Base-by-base conservation (phyloP, 64 coral and sea anemone species). In the Astreopora myriophthalma region DNA sequence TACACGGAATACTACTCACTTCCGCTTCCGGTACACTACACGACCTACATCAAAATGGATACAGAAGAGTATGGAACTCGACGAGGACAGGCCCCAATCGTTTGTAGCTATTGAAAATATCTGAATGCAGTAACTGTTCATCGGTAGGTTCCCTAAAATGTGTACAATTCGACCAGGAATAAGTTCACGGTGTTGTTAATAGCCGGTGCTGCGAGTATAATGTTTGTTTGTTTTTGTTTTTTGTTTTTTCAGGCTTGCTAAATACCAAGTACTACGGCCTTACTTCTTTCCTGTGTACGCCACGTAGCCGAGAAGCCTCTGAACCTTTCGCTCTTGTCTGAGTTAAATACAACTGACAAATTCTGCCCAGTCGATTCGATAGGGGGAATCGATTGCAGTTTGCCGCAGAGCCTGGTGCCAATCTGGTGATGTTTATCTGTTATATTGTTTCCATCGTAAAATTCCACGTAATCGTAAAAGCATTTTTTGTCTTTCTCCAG, bases 401-500 rank as follows among this genome's bases (percentile, higher is more conserved):
- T 79, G 8, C 91, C 85, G 29, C 92, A 94, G 0, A 51, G 42
- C 48, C 91, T 51, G 3, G 32, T 57, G 0, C 37, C 20, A 4
- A 93, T 33, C 55, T 63, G 48, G 7, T 22, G 17, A 17, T 87
- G 61, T 17, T 80, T 26, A 0, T 74, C 63, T 0, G 71, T 64
- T 0, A 44, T 49, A 22, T 35, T 34, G 63, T 89, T 85, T 26
- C 95, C 95, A 49, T 96, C 80, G n/a, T 73, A 93, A 27, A 96
- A 19, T 20, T 89, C 65, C 27, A 96, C 37, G n/a, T 75, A 96
- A 87, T 96, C 95, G 33, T 96, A 96, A 46, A 93, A 93, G 44
- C 95, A 96, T 78, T 96, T 96, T 48, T 96, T 96, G 73, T 96
- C 95, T 31, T 63, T 64, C 6, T 96, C 91, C 26, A 96, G 80